phyloP scores from a whole-genome alignment of 2,797 vertebrate genomes.

The Kryptolebias ocellatus region DNA sequence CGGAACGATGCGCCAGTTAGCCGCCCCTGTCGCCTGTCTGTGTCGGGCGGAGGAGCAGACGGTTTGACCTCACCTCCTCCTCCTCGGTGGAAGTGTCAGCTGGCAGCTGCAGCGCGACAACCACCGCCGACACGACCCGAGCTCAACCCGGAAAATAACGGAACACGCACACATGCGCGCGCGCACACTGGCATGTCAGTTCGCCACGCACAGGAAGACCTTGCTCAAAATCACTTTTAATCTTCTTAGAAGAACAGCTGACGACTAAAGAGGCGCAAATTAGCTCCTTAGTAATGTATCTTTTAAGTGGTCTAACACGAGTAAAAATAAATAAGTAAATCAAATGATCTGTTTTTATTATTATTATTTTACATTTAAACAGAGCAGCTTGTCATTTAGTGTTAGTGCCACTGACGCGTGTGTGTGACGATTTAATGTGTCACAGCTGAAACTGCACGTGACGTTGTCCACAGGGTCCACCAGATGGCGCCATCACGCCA shows the following conservation, averaged over 20 bases:
- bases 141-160: slow-evolving; percentile 80
- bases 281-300: background rate
- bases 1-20: slow-evolving; percentile 64
- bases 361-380: background rate
- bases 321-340: background rate
- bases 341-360: too few relatives aligned
- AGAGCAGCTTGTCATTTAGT: background rate
- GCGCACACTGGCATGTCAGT: slow-evolving; percentile 1
- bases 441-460: slow-evolving; percentile 7
- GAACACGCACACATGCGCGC: slow-evolving; percentile 35
- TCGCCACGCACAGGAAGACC: slow-evolving; percentile 22
- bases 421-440: slow-evolving; percentile 37
- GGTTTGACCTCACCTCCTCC: slow-evolving; percentile 74
- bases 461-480: background rate
- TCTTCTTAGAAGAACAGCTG: background rate
- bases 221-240: background rate
- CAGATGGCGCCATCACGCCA: slow-evolving; percentile 41
- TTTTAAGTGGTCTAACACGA: background rate
- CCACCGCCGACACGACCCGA: slow-evolving; percentile 58
- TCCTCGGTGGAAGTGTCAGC: slow-evolving; percentile 79
- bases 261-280: background rate
- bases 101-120: slow-evolving; percentile 70
- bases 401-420: slow-evolving; percentile 16
- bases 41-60: slow-evolving; percentile 28
- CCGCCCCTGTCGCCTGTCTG: slow-evolving; percentile 52